Evolutionary conservation across 2,113 vertebrate genomes (phyloP).

Genomic region (Paramormyrops kingsleyae): DNA sequence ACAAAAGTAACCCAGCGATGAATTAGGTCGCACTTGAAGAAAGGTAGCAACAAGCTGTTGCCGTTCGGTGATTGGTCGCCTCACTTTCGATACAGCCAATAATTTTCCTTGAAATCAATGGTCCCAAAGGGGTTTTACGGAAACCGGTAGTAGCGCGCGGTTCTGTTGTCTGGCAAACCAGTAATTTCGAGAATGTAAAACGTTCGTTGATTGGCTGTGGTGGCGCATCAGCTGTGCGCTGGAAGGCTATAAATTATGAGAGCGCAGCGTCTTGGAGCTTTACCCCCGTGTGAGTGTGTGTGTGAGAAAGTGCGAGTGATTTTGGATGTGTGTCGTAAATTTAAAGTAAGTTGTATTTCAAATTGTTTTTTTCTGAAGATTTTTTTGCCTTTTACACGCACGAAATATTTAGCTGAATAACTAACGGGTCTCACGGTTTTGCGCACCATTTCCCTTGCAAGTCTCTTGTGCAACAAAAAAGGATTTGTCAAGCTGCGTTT

Average conservation of each 20-base stretch:
- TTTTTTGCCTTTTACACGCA: not conserved
- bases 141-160: not conserved
- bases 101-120: not conserved
- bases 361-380: not conserved
- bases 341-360: conserved; percentile 19
- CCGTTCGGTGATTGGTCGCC: conserved; percentile 34
- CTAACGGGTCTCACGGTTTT: not conserved
- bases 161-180: conserved; percentile 22
- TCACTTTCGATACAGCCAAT: conserved; percentile 43
- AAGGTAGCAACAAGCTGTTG: conserved; percentile 43
- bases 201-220: conserved; percentile 50
- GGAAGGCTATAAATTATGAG: conserved; percentile 48
- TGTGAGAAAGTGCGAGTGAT: not conserved
- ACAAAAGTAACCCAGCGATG: not conserved
- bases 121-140: not conserved
- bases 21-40: not conserved
- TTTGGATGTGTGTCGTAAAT: not conserved
- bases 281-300: conserved; percentile 25
- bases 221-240: conserved; percentile 38
- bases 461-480: not conserved
- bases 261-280: not conserved
- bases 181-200: conserved; percentile 14
- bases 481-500: not conserved
- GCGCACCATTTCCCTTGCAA: not conserved
- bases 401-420: not conserved